phyloP scores from a whole-genome alignment of 2,113 vertebrate genomes.

The human (Homo sapiens) region GRCh38 chr6:12656501-12657000 shows the following conservation, averaged over 20 bases:
- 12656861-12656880: neutral
- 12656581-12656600: slow-evolving; percentile 22
- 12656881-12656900: slow-evolving; percentile 6
- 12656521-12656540: neutral
- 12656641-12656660: neutral
- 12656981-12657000: slow-evolving; percentile 47
- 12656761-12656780: neutral
- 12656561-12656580: neutral
- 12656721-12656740: neutral
- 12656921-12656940: slow-evolving; percentile 5
- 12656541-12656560: neutral
- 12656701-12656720: neutral
- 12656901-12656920: slow-evolving; percentile 8
- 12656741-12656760: neutral
- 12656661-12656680: neutral
- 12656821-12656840: neutral
- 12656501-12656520: neutral
- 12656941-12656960: slow-evolving; percentile 51
- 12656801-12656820: neutral
- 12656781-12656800: neutral
- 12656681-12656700: neutral
- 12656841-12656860: neutral
- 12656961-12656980: neutral
- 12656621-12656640: neutral
- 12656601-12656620: neutral